Conservation (phyloP, 2,888 invertebrate species). For the Eustalomyia histrio region DNA sequence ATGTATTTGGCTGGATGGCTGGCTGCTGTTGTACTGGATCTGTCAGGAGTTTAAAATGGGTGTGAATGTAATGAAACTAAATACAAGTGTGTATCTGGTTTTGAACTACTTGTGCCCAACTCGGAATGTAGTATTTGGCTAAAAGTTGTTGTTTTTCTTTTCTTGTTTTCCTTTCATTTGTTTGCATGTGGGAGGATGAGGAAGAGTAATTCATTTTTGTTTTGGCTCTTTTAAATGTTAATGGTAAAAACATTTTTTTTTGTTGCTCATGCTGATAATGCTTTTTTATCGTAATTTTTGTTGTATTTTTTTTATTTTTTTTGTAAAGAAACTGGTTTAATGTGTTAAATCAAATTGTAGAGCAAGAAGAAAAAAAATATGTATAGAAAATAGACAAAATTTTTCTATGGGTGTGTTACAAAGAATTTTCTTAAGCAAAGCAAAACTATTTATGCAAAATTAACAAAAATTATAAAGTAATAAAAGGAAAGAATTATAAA, state of each 20-base stretch:
- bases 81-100: constrained; percentile 46
- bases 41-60: constrained; percentile 48
- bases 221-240: constrained; percentile 34
- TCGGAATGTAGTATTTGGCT: not conserved
- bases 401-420: constrained; percentile 60
- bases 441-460: not conserved
- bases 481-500: not conserved
- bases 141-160: constrained; percentile 10
- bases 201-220: constrained; percentile 33
- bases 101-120: constrained; percentile 14
- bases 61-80: constrained; percentile 41
- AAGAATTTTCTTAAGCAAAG: not conserved
- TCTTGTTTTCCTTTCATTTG: not conserved
- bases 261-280: constrained; percentile 25
- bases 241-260: constrained; percentile 3
- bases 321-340: constrained; percentile 46
- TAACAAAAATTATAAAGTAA: not conserved
- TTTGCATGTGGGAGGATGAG: constrained; percentile 32
- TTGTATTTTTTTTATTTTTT: constrained; percentile 1
- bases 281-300: constrained; percentile 6
- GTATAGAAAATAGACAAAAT: constrained; percentile 45
- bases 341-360: constrained; percentile 42
- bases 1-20: not conserved
- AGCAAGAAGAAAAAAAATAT: constrained; percentile 13
- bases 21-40: constrained; percentile 5